Evolutionary conservation across 2,888 invertebrate species (phyloP), one percentile per base, ranked within the genome.

Genomic region (Brachycybe producta): DNA sequence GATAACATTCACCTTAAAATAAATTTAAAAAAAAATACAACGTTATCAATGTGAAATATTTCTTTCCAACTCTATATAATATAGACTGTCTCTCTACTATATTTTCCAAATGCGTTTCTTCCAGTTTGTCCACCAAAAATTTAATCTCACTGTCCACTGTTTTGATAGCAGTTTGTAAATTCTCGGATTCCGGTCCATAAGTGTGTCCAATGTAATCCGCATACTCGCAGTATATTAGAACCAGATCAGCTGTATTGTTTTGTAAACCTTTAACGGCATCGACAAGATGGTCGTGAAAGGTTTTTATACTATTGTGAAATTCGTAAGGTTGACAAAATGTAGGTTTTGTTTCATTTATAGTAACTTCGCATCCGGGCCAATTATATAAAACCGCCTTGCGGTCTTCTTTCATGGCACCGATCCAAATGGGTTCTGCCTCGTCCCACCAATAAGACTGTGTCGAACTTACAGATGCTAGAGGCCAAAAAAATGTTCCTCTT

Each of bases 201-300:
- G 54, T 51, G 54, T 67, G 67, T 4, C 67, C 66, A 48, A 60
- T 54, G 47, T 59, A 59, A 54, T 64, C 64, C 44, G 61, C 51
- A 39, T 61, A 61, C 35, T 62, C 62, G 17, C 57, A 59, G 53
- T 64, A 64, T 28, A 62, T 58, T 61, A 15, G 27, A 8, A 21
- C 30, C 15, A 52, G 36, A 15, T 51, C 36, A 17, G 44, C 41
- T 15, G 23, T 30, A 34, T 52, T 44, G 1, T 51, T 50, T 7
- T 26, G 19, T 26, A 52, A 40, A 8, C 21, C 19, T 2, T 44
- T 13, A 5, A 51, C 2, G 8, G 47, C 47, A n/a, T 38, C 26
- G 13, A 35, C 27, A 5, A 53, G 36, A 19, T 53, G 26, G 3
- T 41, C 3, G 17, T 27, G 24, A 23, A 53, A 53, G 3, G 15